phyloP scores from a whole-genome alignment of 2,113 vertebrate genomes.

The Butorides virescens region DNA sequence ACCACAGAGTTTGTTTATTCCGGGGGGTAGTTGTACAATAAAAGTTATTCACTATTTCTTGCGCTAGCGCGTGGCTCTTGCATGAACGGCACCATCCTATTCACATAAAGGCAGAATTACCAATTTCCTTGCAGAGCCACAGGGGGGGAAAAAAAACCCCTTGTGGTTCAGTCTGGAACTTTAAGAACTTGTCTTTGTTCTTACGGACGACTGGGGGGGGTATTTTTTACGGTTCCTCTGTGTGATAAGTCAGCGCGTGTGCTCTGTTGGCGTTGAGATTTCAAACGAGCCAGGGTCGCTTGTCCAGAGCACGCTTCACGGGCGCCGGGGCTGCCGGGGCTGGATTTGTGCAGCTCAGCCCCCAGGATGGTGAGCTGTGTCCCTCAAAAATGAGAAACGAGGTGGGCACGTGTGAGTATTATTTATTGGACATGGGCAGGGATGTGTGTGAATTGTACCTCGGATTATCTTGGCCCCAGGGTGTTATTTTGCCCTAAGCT shows the following conservation, averaged over 20 bases:
- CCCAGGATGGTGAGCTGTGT: not conserved
- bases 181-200: not conserved
- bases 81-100: not conserved
- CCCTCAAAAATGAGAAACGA: not conserved
- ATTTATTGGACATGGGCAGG: not conserved
- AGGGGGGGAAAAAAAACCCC: too few species aligned
- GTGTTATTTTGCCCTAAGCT: not conserved
- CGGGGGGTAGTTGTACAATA: not conserved
- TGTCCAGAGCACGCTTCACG: not conserved
- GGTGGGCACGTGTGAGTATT: fast-evolving
- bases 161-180: too few species aligned
- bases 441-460: not conserved
- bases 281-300: fast-evolving
- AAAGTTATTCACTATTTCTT: not conserved
- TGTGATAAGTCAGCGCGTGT: fast-evolving
- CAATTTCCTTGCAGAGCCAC: not conserved
- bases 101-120: not conserved
- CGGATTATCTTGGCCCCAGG: not conserved
- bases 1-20: not conserved
- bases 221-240: not conserved
- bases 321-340: not conserved
- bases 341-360: not conserved
- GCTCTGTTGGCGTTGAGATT: not conserved
- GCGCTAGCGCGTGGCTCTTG: not conserved
- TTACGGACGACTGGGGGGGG: not conserved